Base-by-base conservation (phyloP, 2,888 invertebrate species). In the Lasiommata megera region DNA sequence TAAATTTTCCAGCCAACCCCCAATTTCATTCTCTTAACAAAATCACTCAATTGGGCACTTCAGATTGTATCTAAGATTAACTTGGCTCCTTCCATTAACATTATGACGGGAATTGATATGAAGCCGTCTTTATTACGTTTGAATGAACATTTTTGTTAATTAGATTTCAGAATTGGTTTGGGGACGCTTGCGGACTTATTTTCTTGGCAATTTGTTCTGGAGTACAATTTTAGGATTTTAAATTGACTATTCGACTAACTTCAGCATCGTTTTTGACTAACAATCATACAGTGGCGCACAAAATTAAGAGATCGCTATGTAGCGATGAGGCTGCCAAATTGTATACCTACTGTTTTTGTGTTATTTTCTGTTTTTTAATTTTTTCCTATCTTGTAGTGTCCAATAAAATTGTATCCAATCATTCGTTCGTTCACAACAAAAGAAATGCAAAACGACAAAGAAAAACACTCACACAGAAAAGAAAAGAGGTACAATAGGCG, bases 11-110 rank as follows among this genome's bases (percentile, higher is more conserved):
- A 47, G 40, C 48, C 63, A 61, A 67, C 70, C 71, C 70, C 65
- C 64, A 74, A 74, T 77, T 74, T 69, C 70, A 72, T 77, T 76
- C 73, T 73, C 74, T 73, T 75, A 79, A 78, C 79, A 71, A 83
- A 82, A 82, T 86, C 82, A 84, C 84, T 84, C 81, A 82, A 83
- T 85, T 84, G 81, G 74, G 73, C 77, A 78, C 81, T 79, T 69
- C 67, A 77, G 71, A 70, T 61, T 66, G 72, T 75, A 74, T 80
- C 81, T 74, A 70, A 79, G 76, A 80, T 77, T 72, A 80, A 77
- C 71, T 72, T 74, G 74, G 65, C 71, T 76, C 82, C 77, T 80
- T 81, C 77, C 71, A 76, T 80, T 82, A 76, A 69, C 74, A 73
- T 80, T 79, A 79, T 46, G 18, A 23, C 31, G 46, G 46, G 44